Evolutionary conservation across 2,113 vertebrate species (phyloP).

Genomic region (Erinaceus europaeus): DNA sequence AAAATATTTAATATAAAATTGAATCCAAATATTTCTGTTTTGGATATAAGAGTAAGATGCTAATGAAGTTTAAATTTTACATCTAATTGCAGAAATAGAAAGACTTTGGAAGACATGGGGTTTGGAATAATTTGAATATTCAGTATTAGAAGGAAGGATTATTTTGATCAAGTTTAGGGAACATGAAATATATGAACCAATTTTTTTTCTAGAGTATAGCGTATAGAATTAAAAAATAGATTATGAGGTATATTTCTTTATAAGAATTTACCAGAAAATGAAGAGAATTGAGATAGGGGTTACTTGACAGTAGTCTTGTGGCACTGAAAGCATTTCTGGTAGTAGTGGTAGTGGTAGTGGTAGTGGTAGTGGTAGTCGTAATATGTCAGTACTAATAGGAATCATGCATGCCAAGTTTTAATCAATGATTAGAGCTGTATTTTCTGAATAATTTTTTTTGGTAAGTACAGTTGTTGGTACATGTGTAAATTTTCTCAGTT

Average conservation of each 20-base stretch:
- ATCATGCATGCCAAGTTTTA: too few relatives aligned
- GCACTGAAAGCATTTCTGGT: too few relatives aligned
- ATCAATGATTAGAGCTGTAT: too few relatives aligned
- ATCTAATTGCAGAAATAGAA: not conserved
- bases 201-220: not conserved
- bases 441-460: too few relatives aligned
- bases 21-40: not conserved
- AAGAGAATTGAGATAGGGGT: not conserved
- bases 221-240: not conserved
- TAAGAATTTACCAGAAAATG: not conserved
- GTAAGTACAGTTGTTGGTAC: too few relatives aligned
- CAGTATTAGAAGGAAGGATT: not conserved
- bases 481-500: not conserved
- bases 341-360: too few relatives aligned
- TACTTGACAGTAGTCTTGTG: not conserved
- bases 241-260: not conserved
- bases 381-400: too few relatives aligned
- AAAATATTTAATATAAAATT: not conserved
- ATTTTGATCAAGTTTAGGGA: not conserved
- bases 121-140: not conserved
- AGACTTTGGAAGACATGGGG: not conserved
- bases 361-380: too few relatives aligned
- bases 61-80: not conserved
- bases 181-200: not conserved
- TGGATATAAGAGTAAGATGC: not conserved